phyloP scores from a whole-genome alignment of 1,140 invertebrate genomes.

The Phenacoccus solenopsis region DNA sequence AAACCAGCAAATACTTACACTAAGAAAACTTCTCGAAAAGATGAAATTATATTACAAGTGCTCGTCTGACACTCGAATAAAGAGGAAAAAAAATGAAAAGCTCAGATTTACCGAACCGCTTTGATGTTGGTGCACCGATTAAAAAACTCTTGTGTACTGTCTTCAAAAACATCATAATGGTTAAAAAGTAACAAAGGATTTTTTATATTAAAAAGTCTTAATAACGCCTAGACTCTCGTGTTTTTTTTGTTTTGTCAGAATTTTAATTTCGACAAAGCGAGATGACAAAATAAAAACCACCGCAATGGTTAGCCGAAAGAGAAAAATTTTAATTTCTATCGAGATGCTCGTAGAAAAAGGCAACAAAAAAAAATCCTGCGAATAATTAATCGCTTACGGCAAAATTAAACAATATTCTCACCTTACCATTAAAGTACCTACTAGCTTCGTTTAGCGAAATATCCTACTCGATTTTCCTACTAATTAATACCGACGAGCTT shows the following conservation, averaged over 20 bases:
- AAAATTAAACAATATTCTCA: not conserved
- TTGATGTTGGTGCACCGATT: not conserved
- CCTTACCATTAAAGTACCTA: too few relatives aligned
- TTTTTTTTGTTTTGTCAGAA: not conserved
- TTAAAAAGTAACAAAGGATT: constrained; percentile 13
- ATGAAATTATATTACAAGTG: not conserved
- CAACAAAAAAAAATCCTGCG: not conserved
- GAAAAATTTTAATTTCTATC: not conserved
- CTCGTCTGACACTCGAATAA: constrained; percentile 14
- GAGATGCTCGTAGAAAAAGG: not conserved
- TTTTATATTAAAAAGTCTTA: constrained; percentile 7
- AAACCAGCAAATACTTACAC: too few relatives aligned
- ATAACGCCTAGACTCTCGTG: constrained; percentile 9
- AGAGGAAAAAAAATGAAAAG: too few relatives aligned
- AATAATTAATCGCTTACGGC: constrained; percentile 6
- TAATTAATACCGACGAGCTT: too few relatives aligned
- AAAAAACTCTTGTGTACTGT: constrained; percentile 6
- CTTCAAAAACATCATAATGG: constrained; percentile 13
- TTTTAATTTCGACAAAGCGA: constrained; percentile 12
- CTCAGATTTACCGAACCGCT: constrained; percentile 7
- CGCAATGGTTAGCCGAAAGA: not conserved
- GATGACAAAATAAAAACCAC: not conserved
- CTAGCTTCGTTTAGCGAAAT: too few relatives aligned
- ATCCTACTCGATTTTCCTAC: too few relatives aligned
- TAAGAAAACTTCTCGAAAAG: not conserved